A percentile compares a stretch with the other conserved stretches of the same genome.
Evolutionary conservation across 2,888 invertebrate genomes (phyloP).

Genomic region (Sarcophaga variegata): DNA sequence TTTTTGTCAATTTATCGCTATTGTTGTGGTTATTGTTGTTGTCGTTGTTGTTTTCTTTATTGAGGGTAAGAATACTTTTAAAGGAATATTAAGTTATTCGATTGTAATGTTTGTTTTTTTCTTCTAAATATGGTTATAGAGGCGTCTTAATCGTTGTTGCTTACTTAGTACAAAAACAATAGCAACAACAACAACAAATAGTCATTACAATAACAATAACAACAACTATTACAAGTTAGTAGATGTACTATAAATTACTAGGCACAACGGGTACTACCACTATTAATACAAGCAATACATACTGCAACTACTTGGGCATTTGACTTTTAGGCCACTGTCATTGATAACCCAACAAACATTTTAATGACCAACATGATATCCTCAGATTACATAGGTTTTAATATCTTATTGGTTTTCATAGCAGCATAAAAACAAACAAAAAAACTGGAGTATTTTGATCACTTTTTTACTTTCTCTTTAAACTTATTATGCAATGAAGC

Average conservation of each 20-base stretch:
- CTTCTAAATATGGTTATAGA: slow-evolving; percentile 62
- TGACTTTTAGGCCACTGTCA: slow-evolving; percentile 36
- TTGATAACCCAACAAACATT: slow-evolving; percentile 19
- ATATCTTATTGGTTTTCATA: too few species aligned
- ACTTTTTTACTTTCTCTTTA: too few species aligned
- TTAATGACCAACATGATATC: neutral
- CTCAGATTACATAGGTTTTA: too few species aligned
- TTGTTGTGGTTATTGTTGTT: slow-evolving; percentile 9
- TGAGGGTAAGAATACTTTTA: slow-evolving; percentile 22
- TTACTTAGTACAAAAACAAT: slow-evolving; percentile 27
- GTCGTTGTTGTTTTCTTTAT: slow-evolving; percentile 5
- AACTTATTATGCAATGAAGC: too few species aligned
- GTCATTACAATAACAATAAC: neutral
- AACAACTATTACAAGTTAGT: neutral
- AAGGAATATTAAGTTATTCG: slow-evolving; percentile 39
- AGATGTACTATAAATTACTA: slow-evolving; percentile 38
- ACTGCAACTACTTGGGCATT: neutral
- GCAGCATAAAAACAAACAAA: too few species aligned
- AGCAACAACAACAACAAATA: neutral
- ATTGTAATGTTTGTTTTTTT: neutral
- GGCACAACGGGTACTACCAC: neutral
- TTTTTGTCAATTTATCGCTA: neutral
- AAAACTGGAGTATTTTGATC: too few species aligned
- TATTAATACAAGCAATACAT: neutral
- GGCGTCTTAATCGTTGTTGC: slow-evolving; percentile 61